These are phyloP conservation scores for Epistrophella euchroma DNA, from an alignment of 2,888 invertebrate species.

Conservation along the genomic window DNA sequence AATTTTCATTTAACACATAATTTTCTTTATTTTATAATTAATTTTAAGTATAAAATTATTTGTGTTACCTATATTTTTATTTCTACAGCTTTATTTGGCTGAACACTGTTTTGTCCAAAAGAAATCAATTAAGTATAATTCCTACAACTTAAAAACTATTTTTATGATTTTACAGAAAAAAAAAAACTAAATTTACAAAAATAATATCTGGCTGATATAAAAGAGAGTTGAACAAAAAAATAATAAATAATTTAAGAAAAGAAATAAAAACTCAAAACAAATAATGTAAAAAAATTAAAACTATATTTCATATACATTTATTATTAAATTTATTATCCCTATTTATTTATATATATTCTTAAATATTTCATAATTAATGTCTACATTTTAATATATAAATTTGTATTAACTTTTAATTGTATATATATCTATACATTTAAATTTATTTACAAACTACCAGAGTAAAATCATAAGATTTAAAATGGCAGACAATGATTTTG, in stretches of 20 bases:
- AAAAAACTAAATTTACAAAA: constrained; percentile 45
- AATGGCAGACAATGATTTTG: constrained; percentile 71
- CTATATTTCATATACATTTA: constrained; percentile 5
- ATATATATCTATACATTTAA: constrained; percentile 49
- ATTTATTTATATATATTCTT: constrained; percentile 5
- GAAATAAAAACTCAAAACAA: constrained; percentile 26
- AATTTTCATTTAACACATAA: constrained; percentile 39
- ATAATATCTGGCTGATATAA: constrained; percentile 1
- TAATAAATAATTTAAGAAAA: constrained; percentile 59
- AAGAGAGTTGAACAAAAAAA: neutral
- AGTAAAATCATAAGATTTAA: constrained; percentile 72
- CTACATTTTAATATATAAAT: constrained; percentile 17
- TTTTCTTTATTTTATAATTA: constrained; percentile 69
- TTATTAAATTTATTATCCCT: constrained; percentile 2
- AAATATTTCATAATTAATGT: constrained; percentile 6
- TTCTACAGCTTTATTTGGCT: constrained; percentile 43
- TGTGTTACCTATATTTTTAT: constrained; percentile 26
- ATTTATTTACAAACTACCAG: constrained; percentile 71
- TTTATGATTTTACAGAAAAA: neutral
- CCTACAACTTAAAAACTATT: constrained; percentile 23
- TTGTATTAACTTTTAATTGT: constrained; percentile 11
- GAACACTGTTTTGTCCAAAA: constrained; percentile 61
- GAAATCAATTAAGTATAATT: constrained; percentile 19
- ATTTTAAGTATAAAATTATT: constrained; percentile 67
- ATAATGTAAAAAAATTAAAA: constrained; percentile 23